phyloP scores from a whole-genome alignment of 2,797 vertebrate genomes.

The Acipenser ruthenus region DNA sequence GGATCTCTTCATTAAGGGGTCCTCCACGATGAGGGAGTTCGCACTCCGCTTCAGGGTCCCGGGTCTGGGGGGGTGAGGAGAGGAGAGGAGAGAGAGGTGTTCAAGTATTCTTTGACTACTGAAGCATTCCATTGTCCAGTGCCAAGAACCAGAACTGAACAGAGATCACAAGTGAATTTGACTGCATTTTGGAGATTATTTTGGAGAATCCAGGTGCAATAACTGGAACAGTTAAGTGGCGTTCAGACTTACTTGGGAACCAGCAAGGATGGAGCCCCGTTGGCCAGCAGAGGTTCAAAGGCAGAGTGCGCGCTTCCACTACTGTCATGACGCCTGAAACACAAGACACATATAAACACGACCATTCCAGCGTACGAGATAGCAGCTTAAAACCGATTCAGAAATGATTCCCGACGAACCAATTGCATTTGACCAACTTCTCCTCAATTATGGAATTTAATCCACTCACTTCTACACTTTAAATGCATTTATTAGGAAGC shows the following conservation, averaged over 20 bases:
- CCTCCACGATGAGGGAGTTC: conserved; percentile 55
- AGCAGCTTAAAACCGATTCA: neutral
- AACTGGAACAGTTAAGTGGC: neutral
- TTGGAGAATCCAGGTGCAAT: too few relatives aligned
- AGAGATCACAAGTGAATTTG: too few relatives aligned
- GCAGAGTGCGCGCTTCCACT: conserved; percentile 76
- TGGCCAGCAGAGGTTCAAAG: conserved; percentile 74
- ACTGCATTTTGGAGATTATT: too few relatives aligned
- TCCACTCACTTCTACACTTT: too few relatives aligned
- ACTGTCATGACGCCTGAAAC: conserved; percentile 75
- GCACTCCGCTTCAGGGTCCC: conserved; percentile 78
- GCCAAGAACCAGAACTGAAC: too few relatives aligned
- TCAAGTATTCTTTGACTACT: neutral
- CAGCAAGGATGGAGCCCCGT: conserved; percentile 71
- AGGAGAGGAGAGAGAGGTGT: neutral
- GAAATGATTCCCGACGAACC: neutral
- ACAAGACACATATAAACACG: conserved; percentile 11
- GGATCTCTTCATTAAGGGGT: conserved; percentile 72
- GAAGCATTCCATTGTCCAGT: too few relatives aligned
- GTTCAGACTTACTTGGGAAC: conserved; percentile 77
- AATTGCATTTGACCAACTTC: too few relatives aligned
- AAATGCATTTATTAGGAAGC: too few relatives aligned
- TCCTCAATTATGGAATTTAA: too few relatives aligned
- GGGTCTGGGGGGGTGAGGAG: conserved; percentile 48
- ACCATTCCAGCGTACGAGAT: too few relatives aligned